These are phyloP conservation scores for Pycnomerus fuliginosus DNA, from an alignment of 2,888 invertebrate species.

Conservation along the genomic window DNA sequence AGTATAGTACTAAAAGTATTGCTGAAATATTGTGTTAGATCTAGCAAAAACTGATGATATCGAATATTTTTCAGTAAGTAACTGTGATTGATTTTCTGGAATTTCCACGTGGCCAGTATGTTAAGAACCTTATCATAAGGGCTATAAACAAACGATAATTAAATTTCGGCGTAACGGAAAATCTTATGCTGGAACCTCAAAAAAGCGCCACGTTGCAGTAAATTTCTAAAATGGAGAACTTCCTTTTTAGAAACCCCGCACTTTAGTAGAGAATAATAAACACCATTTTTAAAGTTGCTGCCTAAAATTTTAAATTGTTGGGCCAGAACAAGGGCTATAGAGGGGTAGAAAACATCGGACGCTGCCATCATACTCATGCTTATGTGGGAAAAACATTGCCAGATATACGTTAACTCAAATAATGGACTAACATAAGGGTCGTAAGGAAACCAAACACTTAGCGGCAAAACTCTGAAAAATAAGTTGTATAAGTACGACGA, in stretches of 20 bases:
- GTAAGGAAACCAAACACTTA: conserved; percentile 1
- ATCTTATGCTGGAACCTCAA: neutral
- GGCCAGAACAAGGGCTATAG: neutral
- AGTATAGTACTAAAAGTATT: neutral
- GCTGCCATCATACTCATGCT: neutral
- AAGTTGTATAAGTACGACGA: neutral
- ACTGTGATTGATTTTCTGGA: neutral
- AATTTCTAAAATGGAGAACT: neutral
- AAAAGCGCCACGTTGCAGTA: neutral
- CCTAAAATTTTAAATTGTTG: conserved; percentile 3
- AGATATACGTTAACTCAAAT: neutral
- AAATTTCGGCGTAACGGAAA: neutral
- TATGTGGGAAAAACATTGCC: neutral
- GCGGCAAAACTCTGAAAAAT: neutral
- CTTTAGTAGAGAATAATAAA: conserved; percentile 1
- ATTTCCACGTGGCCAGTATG: neutral
- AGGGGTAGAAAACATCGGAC: conserved; percentile 1
- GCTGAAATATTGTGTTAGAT: neutral
- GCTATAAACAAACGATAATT: neutral
- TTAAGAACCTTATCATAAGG: conserved; percentile 1
- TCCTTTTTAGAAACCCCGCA: neutral
- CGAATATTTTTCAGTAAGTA: conserved; percentile 2
- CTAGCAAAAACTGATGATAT: conserved; percentile 1
- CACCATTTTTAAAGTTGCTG: neutral
- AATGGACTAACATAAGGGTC: neutral